These are phyloP conservation scores for Diadophis punctatus DNA, from an alignment of 2,113 vertebrate genomes.

Conservation along the genomic window DNA sequence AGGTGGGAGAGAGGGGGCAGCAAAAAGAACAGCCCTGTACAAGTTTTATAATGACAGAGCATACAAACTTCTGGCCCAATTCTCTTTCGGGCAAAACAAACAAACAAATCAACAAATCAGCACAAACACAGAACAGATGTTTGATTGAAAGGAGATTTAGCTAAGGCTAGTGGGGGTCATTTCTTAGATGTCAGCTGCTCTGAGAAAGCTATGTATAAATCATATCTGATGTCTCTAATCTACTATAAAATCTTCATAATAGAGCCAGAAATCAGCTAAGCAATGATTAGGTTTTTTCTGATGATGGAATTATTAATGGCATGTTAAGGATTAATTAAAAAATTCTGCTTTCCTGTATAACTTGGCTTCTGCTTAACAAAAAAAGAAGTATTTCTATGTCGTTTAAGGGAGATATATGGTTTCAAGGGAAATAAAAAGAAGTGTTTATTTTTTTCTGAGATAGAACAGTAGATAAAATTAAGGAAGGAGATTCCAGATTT, in stretches of 20 bases:
- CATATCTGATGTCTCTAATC: slow-evolving; percentile 42
- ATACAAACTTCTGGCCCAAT: slow-evolving; percentile 35
- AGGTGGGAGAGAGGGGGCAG: neutral
- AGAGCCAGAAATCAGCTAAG: slow-evolving; percentile 48
- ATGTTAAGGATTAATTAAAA: slow-evolving; percentile 42
- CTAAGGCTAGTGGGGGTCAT: slow-evolving; percentile 44
- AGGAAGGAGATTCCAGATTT: neutral
- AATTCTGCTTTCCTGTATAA: slow-evolving; percentile 38
- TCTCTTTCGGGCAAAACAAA: slow-evolving; percentile 43
- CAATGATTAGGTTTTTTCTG: slow-evolving; percentile 47
- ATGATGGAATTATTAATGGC: slow-evolving; percentile 29
- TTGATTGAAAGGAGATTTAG: slow-evolving; percentile 52
- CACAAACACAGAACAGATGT: slow-evolving; percentile 61
- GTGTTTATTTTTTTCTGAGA: neutral
- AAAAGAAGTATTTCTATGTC: neutral
- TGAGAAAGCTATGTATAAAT: slow-evolving; percentile 42
- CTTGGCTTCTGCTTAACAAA: slow-evolving; percentile 30
- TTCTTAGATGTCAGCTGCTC: slow-evolving; percentile 51
- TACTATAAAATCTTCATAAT: slow-evolving; percentile 55
- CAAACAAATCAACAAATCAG: slow-evolving; percentile 61
- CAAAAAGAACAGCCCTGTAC: neutral
- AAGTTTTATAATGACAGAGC: slow-evolving; percentile 30
- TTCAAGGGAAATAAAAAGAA: slow-evolving; percentile 41
- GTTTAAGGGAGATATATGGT: slow-evolving; percentile 18
- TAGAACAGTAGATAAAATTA: neutral